These are phyloP conservation scores for Amphipoea lucens DNA, from an alignment of 2,888 invertebrate genomes.

Conservation along the genomic window DNA sequence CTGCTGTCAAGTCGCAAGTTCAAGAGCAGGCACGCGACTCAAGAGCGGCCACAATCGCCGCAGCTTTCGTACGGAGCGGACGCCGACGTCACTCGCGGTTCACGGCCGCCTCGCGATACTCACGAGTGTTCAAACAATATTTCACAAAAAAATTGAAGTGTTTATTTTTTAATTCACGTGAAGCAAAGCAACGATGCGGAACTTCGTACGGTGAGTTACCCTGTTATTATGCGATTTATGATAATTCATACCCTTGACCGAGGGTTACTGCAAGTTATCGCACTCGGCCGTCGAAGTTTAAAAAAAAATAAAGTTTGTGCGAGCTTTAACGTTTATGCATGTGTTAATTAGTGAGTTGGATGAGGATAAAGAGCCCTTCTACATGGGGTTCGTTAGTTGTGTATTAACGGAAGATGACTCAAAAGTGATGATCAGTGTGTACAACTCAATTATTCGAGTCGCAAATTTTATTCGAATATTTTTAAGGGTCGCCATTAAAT, in stretches of 20 bases:
- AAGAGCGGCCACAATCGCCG: constrained; percentile 79
- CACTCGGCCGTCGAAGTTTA: constrained; percentile 67
- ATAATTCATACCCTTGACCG: constrained; percentile 74
- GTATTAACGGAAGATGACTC: constrained; percentile 40
- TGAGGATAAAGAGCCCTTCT: constrained; percentile 63
- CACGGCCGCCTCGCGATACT: constrained; percentile 70
- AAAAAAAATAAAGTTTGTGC: constrained; percentile 64
- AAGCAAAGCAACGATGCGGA: constrained; percentile 81
- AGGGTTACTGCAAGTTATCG: constrained; percentile 76
- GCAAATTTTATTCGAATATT: constrained; percentile 15
- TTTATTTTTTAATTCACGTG: constrained; percentile 65
- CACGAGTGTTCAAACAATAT: constrained; percentile 73
- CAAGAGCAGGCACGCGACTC: constrained; percentile 81
- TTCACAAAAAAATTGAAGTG: constrained; percentile 70
- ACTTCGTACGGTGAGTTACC: constrained; percentile 82
- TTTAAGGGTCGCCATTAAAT: not conserved
- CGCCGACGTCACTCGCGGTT: constrained; percentile 73
- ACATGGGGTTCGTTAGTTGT: constrained; percentile 32
- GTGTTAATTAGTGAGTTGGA: constrained; percentile 67
- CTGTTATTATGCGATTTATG: constrained; percentile 67
- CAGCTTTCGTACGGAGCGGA: constrained; percentile 80
- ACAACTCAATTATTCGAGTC: constrained; percentile 30
- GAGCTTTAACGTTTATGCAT: constrained; percentile 70
- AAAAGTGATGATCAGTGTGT: constrained; percentile 49
- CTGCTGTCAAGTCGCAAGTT: constrained; percentile 83